phyloP scores from a whole-genome alignment of 2,888 invertebrate species.

The Chironomus riparius region DNA sequence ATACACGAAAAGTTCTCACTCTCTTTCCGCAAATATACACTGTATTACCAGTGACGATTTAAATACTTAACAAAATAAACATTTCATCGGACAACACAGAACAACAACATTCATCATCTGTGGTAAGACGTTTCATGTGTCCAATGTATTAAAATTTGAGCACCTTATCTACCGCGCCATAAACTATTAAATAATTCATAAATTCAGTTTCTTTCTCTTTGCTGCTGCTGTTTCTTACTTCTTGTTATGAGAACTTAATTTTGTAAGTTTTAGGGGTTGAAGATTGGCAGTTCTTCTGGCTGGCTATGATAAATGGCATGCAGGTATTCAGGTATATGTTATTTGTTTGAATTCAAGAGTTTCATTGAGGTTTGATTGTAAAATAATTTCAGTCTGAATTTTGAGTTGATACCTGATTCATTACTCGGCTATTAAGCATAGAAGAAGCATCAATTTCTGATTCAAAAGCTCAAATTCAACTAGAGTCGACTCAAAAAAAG shows the following conservation, averaged over 20 bases:
- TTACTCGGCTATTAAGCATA: too few relatives aligned
- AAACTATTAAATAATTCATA: conserved; percentile 27
- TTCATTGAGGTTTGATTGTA: too few relatives aligned
- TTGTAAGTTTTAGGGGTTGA: too few relatives aligned
- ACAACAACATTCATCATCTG: conserved; percentile 18
- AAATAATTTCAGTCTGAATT: too few relatives aligned
- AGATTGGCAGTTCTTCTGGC: too few relatives aligned
- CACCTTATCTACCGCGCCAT: conserved; percentile 5
- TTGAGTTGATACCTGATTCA: too few relatives aligned
- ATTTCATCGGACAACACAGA: conserved; percentile 2
- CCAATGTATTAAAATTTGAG: conserved; percentile 24
- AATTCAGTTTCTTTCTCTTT: conserved; percentile 5
- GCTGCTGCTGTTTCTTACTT: neutral
- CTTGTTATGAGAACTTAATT: neutral
- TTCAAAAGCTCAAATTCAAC: too few relatives aligned
- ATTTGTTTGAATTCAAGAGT: too few relatives aligned
- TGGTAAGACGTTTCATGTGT: conserved; percentile 15
- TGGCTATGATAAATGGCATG: too few relatives aligned
- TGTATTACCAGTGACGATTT: neutral
- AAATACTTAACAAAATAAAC: neutral
- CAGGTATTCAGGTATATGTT: too few relatives aligned
- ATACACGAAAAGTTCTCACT: neutral
- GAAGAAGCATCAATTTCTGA: too few relatives aligned
- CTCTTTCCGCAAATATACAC: neutral
- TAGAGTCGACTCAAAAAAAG: too few relatives aligned